A percentile compares a stretch with the other conserved stretches of the same genome.
phyloP scores from a whole-genome alignment of 2,113 vertebrate genomes.

The Ancistrus triradiatus region DNA sequence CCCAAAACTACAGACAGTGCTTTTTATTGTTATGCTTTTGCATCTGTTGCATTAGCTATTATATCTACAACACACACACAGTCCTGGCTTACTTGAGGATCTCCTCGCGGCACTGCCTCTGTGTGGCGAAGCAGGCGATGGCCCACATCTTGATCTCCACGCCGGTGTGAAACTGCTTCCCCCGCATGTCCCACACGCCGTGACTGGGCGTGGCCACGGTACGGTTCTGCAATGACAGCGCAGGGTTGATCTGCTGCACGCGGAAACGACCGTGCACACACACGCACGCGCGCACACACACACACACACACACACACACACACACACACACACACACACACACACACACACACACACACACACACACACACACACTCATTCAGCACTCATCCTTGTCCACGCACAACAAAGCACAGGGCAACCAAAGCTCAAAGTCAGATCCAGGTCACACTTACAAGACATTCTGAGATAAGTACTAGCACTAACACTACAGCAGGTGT shows the following conservation, averaged over 20 bases:
- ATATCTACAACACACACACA: no score
- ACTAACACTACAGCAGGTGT: no score
- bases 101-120: constrained; percentile 97
- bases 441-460: no score
- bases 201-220: constrained; percentile 97
- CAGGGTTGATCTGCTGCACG: constrained; percentile 41
- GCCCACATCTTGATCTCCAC: constrained; percentile 99
- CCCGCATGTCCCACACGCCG: constrained; percentile 98
- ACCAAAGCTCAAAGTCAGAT: no score
- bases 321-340: constrained; percentile 4
- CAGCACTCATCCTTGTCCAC: no score
- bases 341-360: no score
- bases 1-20: no score
- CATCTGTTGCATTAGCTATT: no score
- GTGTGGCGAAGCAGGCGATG: constrained; percentile 96
- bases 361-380: no score
- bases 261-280: not conserved
- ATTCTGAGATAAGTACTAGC: no score
- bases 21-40: no score
- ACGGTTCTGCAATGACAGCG: constrained; percentile 80
- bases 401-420: no score
- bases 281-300: constrained; percentile 20
- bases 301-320: constrained; percentile 16
- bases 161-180: constrained; percentile 97
- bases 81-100: constrained; percentile 85